Conservation (phyloP, 2,888 invertebrate species). For the Belgica antarctica region DNA sequence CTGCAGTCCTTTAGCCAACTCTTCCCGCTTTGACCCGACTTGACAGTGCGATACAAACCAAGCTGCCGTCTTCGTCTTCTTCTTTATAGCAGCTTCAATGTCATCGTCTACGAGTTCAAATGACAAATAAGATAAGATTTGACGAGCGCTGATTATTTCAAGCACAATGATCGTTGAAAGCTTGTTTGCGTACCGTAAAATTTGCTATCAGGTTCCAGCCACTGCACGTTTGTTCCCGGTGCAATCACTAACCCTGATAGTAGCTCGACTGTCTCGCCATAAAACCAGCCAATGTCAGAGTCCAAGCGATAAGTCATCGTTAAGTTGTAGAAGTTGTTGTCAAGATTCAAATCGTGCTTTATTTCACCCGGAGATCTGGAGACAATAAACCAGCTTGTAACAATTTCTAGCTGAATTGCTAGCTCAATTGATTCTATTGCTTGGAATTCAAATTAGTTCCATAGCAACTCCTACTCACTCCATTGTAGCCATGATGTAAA, state of each 20-base stretch:
- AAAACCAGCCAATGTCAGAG: constrained; percentile 57
- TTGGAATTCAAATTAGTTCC: too few relatives aligned
- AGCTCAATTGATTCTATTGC: too few relatives aligned
- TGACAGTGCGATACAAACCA: constrained; percentile 62
- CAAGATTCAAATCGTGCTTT: constrained; percentile 50
- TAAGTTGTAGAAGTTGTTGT: constrained; percentile 58
- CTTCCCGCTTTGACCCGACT: constrained; percentile 55
- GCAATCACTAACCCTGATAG: constrained; percentile 49
- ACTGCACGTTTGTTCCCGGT: constrained; percentile 48
- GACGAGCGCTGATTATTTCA: too few relatives aligned
- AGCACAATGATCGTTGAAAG: too few relatives aligned
- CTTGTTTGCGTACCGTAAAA: constrained; percentile 45
- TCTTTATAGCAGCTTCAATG: too few relatives aligned
- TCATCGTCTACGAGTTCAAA: neutral
- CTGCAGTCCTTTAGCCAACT: constrained; percentile 56
- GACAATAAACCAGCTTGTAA: too few relatives aligned
- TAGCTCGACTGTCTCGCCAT: constrained; percentile 51
- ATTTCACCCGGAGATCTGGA: constrained; percentile 51
- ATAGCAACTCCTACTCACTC: too few relatives aligned
- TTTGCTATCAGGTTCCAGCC: constrained; percentile 51
- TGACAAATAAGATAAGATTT: neutral
- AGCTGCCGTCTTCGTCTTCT: constrained; percentile 55
- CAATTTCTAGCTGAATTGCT: too few relatives aligned
- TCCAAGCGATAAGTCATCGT: constrained; percentile 61
- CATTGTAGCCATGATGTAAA: constrained; percentile 54